Evolutionary conservation across 1,140 invertebrate species (phyloP).

Genomic region (Brachionus rubens): DNA sequence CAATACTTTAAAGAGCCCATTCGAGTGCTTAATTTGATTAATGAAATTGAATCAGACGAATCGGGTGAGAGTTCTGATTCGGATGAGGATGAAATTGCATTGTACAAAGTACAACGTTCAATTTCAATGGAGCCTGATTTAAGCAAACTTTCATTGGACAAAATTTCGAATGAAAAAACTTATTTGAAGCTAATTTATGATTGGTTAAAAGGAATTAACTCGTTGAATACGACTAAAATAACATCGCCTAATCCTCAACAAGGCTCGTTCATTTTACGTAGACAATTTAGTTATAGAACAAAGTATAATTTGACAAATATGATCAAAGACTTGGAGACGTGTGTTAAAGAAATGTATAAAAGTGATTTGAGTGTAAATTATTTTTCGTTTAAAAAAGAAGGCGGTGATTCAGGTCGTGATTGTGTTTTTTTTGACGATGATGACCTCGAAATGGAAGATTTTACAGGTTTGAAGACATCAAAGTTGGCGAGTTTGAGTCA

Average conservation of each 20-base stretch:
- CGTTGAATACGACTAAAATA: too few relatives aligned
- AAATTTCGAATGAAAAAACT: conserved; percentile 7
- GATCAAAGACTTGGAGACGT: conserved; percentile 6
- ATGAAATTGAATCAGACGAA: background rate
- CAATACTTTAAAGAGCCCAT: conserved; percentile 1
- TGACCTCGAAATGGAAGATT: conserved; percentile 4
- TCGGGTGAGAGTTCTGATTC: background rate
- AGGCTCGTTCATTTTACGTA: conserved; percentile 2
- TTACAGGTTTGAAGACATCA: background rate
- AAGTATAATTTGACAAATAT: conserved; percentile 43
- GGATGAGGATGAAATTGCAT: background rate
- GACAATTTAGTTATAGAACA: conserved; percentile 18
- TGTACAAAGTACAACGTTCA: conserved; percentile 14
- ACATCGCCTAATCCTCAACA: background rate
- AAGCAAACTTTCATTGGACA: background rate
- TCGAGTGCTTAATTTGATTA: background rate
- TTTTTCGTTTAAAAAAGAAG: conserved; percentile 16
- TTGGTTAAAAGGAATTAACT: conserved; percentile 23
- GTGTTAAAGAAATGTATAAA: conserved; percentile 16
- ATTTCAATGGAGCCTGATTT: conserved; percentile 37
- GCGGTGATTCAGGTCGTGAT: background rate
- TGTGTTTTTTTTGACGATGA: conserved; percentile 21
- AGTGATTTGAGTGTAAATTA: conserved; percentile 6
- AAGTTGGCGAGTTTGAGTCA: background rate
- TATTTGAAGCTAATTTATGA: conserved; percentile 20